These are phyloP conservation scores for Carettochelys insculpta DNA, from an alignment of 2,113 vertebrate genomes.

Conservation along the genomic window DNA sequence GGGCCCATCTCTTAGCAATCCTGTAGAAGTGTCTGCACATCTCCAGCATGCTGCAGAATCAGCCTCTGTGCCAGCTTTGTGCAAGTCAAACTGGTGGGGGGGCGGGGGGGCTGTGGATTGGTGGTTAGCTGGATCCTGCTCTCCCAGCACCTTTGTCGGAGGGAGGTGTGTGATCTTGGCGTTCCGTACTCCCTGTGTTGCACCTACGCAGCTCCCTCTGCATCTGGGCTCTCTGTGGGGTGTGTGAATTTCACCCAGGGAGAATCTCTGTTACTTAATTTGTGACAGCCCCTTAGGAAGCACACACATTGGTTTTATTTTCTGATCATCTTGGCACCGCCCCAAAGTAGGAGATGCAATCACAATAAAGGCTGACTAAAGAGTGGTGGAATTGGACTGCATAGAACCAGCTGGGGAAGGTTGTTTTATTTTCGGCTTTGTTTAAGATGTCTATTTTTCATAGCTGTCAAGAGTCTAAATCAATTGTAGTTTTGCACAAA, in stretches of 20 bases:
- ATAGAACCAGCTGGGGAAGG: conserved; percentile 34
- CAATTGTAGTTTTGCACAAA: conserved; percentile 65
- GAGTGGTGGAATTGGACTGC: conserved; percentile 44
- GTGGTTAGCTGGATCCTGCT: not conserved
- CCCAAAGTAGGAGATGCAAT: conserved; percentile 12
- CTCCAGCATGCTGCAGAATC: not conserved
- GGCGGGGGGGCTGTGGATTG: not conserved
- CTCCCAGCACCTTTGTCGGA: not conserved
- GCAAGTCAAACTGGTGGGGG: not conserved
- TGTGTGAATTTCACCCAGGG: not conserved
- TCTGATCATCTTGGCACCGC: conserved; percentile 24
- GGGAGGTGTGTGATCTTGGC: not conserved
- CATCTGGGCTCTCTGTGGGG: not conserved
- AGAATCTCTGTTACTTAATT: conserved; percentile 19
- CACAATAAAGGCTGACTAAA: conserved; percentile 48
- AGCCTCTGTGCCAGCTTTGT: not conserved
- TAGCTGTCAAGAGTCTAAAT: conserved; percentile 71
- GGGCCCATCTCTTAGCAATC: not conserved
- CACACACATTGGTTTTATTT: conserved; percentile 21
- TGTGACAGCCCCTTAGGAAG: conserved; percentile 28
- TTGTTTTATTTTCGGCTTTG: conserved; percentile 58
- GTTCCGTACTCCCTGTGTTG: not conserved
- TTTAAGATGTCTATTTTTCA: conserved; percentile 61
- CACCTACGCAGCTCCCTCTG: not conserved
- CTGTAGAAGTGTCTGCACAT: not conserved